Conservation (phyloP, 2,888 invertebrate species). For the Eledona agricola region DNA sequence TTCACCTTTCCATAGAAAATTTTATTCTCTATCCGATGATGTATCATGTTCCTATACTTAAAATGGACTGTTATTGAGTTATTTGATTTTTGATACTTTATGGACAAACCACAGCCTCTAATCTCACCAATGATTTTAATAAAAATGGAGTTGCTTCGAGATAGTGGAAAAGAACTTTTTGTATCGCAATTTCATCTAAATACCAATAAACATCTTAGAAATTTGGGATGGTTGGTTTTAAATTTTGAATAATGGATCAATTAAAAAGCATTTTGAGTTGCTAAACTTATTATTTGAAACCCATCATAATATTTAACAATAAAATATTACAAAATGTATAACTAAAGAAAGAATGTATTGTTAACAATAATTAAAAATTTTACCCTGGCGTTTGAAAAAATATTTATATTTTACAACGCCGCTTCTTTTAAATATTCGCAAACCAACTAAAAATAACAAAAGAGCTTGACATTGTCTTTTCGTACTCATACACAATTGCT, state of each 20-base stretch:
- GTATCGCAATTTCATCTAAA: no score
- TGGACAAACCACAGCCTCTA: no score
- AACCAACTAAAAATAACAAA: slow-evolving; percentile 53
- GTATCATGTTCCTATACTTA: no score
- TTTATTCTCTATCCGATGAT: no score
- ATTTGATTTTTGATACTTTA: no score
- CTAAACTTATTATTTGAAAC: slow-evolving; percentile 48
- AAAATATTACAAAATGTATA: slow-evolving; percentile 57
- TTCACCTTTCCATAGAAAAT: no score
- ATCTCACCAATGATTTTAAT: no score
- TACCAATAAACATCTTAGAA: no score
- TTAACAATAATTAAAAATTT: slow-evolving; percentile 51
- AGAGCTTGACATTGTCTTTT: slow-evolving; percentile 49
- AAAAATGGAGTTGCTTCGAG: no score
- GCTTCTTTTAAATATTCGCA: slow-evolving; percentile 41
- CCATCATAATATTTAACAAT: slow-evolving; percentile 57
- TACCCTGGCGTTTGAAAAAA: slow-evolving; percentile 45
- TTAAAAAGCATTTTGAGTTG: slow-evolving; percentile 4
- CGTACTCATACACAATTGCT: slow-evolving; percentile 49
- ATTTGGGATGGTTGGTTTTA: no score
- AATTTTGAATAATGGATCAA: not conserved
- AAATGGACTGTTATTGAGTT: no score
- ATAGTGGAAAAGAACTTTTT: no score
- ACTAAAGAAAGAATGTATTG: slow-evolving; percentile 50
- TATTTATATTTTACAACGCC: slow-evolving; percentile 31